Evolutionary conservation across 2,797 vertebrate species (phyloP), one percentile per base, ranked within the genome.

Genomic region (Sebastes steindachneri): DNA sequence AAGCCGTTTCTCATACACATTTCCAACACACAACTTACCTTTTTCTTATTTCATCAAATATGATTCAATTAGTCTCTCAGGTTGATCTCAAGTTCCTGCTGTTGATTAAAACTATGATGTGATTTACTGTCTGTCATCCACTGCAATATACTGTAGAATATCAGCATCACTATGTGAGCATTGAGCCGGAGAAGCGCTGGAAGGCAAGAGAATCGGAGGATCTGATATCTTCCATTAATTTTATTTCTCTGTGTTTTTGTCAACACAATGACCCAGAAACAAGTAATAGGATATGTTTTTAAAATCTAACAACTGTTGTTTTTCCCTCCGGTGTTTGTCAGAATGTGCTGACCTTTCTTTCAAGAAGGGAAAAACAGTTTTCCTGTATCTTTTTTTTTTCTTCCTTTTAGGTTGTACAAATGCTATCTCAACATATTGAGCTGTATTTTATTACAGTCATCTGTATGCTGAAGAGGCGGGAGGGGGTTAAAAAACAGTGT

Each of bases 271-370:
- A 66, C n/a, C 45, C 8, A 6, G 21, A 68, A 75, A 75, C 65
- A 12, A 76, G 15, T 48, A 21, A 62, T 35, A 48, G 17, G 8
- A 48, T 37, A 53, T 15, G 4, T 60, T 53, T 53, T 25, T 28
- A 11, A 59, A 8, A 35, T 77, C 17, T 3, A 54, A 59, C 23
- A 21, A 55, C 15, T 4, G 17, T n/a, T 60, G 35, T 66, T 33
- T 51, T 68, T 74, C 14, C 31, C 45, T 23, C 17, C 3, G 1
- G 10, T 68, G 68, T 64, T 64, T 72, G 35, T 53, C 67, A 66
- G 55, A 67, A 68, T 79, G 57, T 59, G 57, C 37, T 79, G 80
- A 79, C 65, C 64, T 76, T 77, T 75, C 23, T 60, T 77, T 65
- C 21, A 66, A 15, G 26, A 10, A 17, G 28, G 60, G 17, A 62